Evolutionary conservation across 2,888 invertebrate species (phyloP).

Genomic region (Apamea monoglypha): DNA sequence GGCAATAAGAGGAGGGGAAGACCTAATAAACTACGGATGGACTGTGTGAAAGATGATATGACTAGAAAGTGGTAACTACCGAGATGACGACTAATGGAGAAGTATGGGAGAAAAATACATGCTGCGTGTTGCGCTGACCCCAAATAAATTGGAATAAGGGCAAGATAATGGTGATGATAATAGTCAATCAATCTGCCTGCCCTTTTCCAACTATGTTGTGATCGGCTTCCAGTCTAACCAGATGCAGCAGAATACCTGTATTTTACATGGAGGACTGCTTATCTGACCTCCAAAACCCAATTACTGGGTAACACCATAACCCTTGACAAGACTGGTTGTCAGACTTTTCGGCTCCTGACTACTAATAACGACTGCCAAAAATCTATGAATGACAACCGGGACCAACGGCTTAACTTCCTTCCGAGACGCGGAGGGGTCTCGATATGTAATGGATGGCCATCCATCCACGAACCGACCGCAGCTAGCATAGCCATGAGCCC

Average conservation of each 20-base stretch:
- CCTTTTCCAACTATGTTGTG: neutral
- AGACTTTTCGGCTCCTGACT: neutral
- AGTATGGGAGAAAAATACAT: too few relatives aligned
- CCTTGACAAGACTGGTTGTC: neutral
- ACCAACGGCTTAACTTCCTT: neutral
- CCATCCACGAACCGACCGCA: neutral
- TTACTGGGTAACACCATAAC: neutral
- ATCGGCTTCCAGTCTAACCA: neutral
- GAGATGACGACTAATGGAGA: too few relatives aligned
- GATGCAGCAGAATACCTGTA: neutral
- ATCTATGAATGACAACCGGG: neutral
- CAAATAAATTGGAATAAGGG: too few relatives aligned
- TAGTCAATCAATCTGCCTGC: too few relatives aligned
- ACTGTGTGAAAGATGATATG: too few relatives aligned
- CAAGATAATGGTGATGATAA: too few relatives aligned
- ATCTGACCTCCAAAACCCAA: neutral
- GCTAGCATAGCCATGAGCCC: neutral
- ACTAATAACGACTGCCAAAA: neutral
- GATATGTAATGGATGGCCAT: neutral
- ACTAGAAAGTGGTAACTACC: too few relatives aligned
- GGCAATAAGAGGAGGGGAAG: too few relatives aligned
- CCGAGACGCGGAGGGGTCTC: neutral
- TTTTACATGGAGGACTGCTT: neutral
- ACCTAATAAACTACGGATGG: too few relatives aligned
- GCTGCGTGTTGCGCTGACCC: too few relatives aligned